These are phyloP conservation scores for Acipenser transmontanus DNA, from an alignment of 2,797 vertebrate species.

Conservation along the genomic window DNA sequence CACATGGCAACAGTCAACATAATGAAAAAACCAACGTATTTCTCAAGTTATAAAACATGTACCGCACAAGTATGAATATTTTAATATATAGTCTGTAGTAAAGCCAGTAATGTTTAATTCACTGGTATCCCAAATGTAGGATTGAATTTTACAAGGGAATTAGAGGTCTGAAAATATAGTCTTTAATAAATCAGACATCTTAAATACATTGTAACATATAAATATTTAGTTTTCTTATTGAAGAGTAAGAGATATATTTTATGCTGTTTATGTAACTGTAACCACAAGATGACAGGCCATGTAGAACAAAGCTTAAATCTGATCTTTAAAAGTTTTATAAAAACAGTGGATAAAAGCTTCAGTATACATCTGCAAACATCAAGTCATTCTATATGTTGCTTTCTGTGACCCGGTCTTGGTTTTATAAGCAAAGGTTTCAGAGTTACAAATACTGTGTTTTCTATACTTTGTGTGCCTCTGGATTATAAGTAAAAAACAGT, in stretches of 20 bases:
- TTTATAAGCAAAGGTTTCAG: conserved; percentile 3
- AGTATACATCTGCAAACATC: not conserved
- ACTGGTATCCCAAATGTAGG: not conserved
- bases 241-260: not conserved
- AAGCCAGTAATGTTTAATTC: not conserved
- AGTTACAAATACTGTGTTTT: conserved; percentile 2
- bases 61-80: not conserved
- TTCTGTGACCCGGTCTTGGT: not conserved
- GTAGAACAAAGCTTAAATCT: not conserved
- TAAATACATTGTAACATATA: conserved; percentile 8
- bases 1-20: not conserved
- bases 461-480: conserved; percentile 9
- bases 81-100: not conserved
- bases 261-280: conserved; percentile 9
- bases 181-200: not conserved
- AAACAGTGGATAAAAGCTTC: not conserved
- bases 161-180: conserved; percentile 3
- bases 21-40: not conserved
- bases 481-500: conserved; percentile 1
- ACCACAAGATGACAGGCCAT: not conserved
- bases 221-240: conserved; percentile 6
- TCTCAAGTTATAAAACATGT: not conserved
- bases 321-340: not conserved
- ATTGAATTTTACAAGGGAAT: not conserved
- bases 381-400: not conserved